Percentiles rank a stretch among this genome's conserved stretches.
Conservation (phyloP, 2,113 vertebrate species). For the Grammomys surdaster region DNA sequence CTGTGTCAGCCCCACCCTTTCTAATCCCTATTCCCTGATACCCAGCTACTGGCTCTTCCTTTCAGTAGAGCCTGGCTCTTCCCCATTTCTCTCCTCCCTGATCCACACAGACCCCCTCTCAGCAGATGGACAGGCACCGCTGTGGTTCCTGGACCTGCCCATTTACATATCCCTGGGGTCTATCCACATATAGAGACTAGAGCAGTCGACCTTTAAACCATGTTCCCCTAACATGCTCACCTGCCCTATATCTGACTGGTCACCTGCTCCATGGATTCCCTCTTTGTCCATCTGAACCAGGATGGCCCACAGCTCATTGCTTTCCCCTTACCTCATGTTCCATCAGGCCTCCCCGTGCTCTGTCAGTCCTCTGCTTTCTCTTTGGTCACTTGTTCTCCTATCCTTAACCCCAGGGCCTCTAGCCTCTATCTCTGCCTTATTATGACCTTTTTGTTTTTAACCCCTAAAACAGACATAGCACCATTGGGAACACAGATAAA, state of each 20-base stretch:
- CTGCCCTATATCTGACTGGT: background rate
- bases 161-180: background rate
- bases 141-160: background rate
- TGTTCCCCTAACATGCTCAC: background rate
- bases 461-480: background rate
- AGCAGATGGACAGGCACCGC: background rate
- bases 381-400: background rate
- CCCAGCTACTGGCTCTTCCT: too few species aligned
- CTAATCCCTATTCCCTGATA: background rate
- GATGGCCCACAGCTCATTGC: background rate
- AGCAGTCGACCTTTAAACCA: background rate
- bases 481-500: background rate
- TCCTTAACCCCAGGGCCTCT: background rate
- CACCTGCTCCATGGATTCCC: rapidly evolving
- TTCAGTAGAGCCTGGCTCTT: background rate
- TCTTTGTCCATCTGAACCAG: too few species aligned
- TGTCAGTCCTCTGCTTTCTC: background rate
- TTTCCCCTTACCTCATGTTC: background rate
- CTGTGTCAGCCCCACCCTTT: rapidly evolving
- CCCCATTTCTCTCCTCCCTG: too few species aligned
- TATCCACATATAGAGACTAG: background rate
- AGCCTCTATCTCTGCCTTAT: rapidly evolving
- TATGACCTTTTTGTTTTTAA: background rate
- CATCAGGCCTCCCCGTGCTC: background rate
- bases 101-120: background rate